Percentiles rank a stretch among this genome's conserved stretches.
phyloP scores from a whole-genome alignment of 1,140 invertebrate genomes.

The Sinonovacula constricta region DNA sequence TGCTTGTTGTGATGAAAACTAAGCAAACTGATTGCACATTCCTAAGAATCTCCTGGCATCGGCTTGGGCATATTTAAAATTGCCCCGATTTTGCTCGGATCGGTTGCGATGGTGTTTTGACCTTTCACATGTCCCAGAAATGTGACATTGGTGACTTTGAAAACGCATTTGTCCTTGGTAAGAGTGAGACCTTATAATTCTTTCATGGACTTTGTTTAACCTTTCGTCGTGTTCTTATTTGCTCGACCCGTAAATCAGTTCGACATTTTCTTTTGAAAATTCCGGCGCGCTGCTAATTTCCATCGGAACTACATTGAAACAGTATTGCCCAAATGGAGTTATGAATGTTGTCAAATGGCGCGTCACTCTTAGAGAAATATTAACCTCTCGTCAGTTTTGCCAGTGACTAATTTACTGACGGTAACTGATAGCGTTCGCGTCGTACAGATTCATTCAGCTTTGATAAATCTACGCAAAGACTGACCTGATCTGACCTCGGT shows the following conservation, averaged over 20 bases:
- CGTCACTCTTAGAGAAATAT: conserved; percentile 74
- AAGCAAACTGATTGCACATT: conserved; percentile 13
- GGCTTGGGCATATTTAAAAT: conserved; percentile 58
- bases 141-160: conserved; percentile 50
- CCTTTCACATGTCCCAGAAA: background rate
- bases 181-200: conserved; percentile 56
- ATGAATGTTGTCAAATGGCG: conserved; percentile 50
- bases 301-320: conserved; percentile 39
- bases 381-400: conserved; percentile 62
- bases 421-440: conserved; percentile 24
- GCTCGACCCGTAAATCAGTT: conserved; percentile 39
- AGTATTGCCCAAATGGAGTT: conserved; percentile 46
- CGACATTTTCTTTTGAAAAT: conserved; percentile 44
- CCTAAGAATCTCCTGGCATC: conserved; percentile 9
- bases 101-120: background rate
- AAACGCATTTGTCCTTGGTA: conserved; percentile 57
- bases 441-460: conserved; percentile 28
- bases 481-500: conserved; percentile 42
- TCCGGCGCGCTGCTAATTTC: conserved; percentile 50
- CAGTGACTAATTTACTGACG: conserved; percentile 29
- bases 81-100: conserved; percentile 52
- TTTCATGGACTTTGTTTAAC: conserved; percentile 51
- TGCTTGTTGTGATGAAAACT: background rate
- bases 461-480: conserved; percentile 21
- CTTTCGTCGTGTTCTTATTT: conserved; percentile 62